phyloP scores from a whole-genome alignment of 37 sponge, comb jelly and placozoan species.

The Mnemiopsis leidyi region DNA sequence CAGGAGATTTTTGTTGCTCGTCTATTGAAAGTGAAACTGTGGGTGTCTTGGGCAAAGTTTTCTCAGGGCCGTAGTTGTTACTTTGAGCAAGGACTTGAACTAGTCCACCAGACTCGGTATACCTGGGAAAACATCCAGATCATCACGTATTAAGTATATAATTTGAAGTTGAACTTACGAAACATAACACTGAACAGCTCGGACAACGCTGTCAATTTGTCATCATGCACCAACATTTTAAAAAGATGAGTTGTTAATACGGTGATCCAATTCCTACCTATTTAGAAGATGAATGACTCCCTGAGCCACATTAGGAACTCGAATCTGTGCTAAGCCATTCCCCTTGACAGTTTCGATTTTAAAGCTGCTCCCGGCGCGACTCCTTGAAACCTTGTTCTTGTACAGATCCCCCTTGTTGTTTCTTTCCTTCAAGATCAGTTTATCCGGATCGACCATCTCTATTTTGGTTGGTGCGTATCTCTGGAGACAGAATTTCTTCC shows the following conservation, averaged over 20 bases:
- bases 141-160: no score
- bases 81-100: neutral
- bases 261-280: neutral
- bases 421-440: slow-evolving; percentile 45
- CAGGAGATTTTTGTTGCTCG: neutral
- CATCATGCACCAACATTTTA: no score
- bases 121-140: slow-evolving; percentile 38
- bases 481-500: slow-evolving; percentile 61
- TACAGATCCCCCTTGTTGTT: neutral
- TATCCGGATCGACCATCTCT: neutral
- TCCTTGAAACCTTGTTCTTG: neutral
- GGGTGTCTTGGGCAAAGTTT: neutral
- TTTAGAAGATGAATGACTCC: neutral
- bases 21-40: neutral
- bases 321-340: neutral
- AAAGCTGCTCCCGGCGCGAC: neutral
- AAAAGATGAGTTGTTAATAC: no score
- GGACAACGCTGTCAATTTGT: no score
- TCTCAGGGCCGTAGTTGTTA: neutral
- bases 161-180: neutral
- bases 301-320: neutral
- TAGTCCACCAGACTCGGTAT: slow-evolving; percentile 17
- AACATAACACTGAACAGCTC: no score
- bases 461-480: neutral
- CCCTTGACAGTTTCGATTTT: neutral